These are phyloP conservation scores for Neoascia interrupta DNA, from an alignment of 2,888 invertebrate species.

Conservation along the genomic window DNA sequence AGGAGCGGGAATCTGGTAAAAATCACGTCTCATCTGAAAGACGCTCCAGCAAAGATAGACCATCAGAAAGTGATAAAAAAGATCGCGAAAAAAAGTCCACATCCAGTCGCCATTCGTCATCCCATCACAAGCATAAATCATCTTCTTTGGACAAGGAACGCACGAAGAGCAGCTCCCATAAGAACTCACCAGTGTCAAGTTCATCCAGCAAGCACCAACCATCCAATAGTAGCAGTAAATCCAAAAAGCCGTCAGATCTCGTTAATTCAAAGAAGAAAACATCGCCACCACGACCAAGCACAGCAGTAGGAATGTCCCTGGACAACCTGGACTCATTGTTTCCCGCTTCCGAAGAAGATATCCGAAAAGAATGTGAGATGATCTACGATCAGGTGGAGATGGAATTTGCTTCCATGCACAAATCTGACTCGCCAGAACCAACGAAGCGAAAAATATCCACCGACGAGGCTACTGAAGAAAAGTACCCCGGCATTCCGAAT, in stretches of 20 bases:
- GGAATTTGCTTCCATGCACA: conserved; percentile 74
- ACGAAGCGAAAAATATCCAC: conserved; percentile 73
- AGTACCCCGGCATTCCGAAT: conserved; percentile 73
- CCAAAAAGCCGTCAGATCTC: not conserved
- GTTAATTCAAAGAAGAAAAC: conserved; percentile 33
- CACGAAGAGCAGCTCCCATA: conserved; percentile 46
- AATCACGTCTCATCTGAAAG: conserved; percentile 1
- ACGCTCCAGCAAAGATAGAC: conserved; percentile 38
- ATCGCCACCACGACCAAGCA: conserved; percentile 2
- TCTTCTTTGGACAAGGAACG: conserved; percentile 48
- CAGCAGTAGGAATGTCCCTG: conserved; percentile 71
- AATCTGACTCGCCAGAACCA: conserved; percentile 5
- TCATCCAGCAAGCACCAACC: conserved; percentile 13
- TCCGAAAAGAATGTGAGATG: conserved; percentile 90
- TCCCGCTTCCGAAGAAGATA: conserved; percentile 83
- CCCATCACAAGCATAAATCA: conserved; percentile 68
- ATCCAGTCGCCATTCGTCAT: conserved; percentile 52
- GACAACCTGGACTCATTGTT: conserved; percentile 76
- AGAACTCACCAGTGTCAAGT: conserved; percentile 69
- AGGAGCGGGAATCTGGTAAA: conserved; percentile 32
- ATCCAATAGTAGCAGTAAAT: conserved; percentile 28
- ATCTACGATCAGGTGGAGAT: conserved; percentile 90
- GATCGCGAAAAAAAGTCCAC: conserved; percentile 31
- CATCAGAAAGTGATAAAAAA: conserved; percentile 4
- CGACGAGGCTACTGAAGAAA: conserved; percentile 70